Base-by-base conservation (phyloP, 2,113 vertebrate species). In the Apus apus region DNA sequence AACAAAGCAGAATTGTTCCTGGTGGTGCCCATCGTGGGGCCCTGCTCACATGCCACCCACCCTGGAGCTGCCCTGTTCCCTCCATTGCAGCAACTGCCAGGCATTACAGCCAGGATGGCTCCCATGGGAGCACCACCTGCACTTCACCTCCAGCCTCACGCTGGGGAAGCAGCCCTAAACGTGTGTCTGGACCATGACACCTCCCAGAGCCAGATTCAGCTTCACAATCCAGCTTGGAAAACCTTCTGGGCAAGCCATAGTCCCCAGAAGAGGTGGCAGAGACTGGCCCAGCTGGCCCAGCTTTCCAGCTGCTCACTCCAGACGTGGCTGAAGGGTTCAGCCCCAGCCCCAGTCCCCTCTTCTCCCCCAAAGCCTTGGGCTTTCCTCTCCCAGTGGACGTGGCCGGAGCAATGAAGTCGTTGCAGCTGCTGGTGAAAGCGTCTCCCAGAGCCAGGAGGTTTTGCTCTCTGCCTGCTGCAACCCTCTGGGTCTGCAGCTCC, bases 261-360 rank as follows among this genome's bases (percentile, higher is more conserved):
- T 30, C 43, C 34, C 23, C 0, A 0, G 3, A 62, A 36, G 40
- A 70, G 43, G 12, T 26, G 26, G 3, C 11, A 15, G 60, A 86
- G 36, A 23, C 38, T 17, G 51, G 10, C 30, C 5, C 46, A 62
- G 71, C 50, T 79, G 48, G 54, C 43, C 2, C 43, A 64, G 43
- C 32, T 48, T 19, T 48, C 46, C 46, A 0, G 4, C 65, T 71
- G 65, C 45, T 64, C 15, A 3, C 40, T 43, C 77, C 2, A 4
- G 46, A 71, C 0, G 1, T 1, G 1, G 45, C 38, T 60, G 70
- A 78, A 56, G 0, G 1, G 5, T 13, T 61, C 85, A 21, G 38
- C 34, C 56, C 36, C 71, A 79, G 32, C 10, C 43, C 48, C 11
- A 13, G 34, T 36, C 18, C 8, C 13, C 29, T 32, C 3, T 5